Evolutionary conservation across 2,797 vertebrate species (phyloP), one percentile per base, ranked within the genome.

Genomic region (Sebastes kiyomatsui): DNA sequence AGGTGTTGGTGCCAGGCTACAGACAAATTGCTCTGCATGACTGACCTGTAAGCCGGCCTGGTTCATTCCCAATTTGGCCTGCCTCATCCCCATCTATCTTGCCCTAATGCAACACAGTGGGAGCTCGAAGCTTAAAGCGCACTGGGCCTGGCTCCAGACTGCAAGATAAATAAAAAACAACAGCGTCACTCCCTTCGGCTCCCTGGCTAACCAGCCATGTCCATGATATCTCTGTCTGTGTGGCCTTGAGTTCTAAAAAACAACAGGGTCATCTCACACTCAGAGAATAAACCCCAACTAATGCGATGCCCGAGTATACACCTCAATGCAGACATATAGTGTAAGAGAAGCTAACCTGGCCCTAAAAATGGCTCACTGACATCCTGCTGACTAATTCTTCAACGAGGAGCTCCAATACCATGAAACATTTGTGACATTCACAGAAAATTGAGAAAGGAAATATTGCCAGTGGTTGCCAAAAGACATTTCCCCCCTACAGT

Each of bases 81-180:
- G 52, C 28, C 33, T 42, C 71, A 35, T 74, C 75, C 72, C 28
- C 82, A 83, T 93, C 81, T 55, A 79, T 91, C 88, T 76, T 38
- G 13, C 54, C 46, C 55, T 86, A 83, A 87, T 67, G 76, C 72
- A 70, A 55, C 81, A 38, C 72, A 79, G 79, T 59, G 38, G 60
- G 67, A 80, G 82, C 85, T 69, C 70, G 75, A 46, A 87, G 83
- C 90, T 75, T 42, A 35, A 74, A 76, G 69, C 80, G 54, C 66
- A 80, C 33, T 49, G 35, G 38, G 74, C 72, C 75, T 67, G 77
- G 74, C 67, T 85, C 79, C 77, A 77, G 64, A 90, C 88, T 79
- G 42, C 70, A 58, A 77, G 76, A 89, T 87, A 81, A 92, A 93
- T 82, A 90, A 87, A 88, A 64, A 92, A 87, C 79, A 85, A 84